These are phyloP conservation scores for Hylomyscus alleni DNA, from an alignment of 2,797 vertebrate species.

Conservation along the genomic window DNA sequence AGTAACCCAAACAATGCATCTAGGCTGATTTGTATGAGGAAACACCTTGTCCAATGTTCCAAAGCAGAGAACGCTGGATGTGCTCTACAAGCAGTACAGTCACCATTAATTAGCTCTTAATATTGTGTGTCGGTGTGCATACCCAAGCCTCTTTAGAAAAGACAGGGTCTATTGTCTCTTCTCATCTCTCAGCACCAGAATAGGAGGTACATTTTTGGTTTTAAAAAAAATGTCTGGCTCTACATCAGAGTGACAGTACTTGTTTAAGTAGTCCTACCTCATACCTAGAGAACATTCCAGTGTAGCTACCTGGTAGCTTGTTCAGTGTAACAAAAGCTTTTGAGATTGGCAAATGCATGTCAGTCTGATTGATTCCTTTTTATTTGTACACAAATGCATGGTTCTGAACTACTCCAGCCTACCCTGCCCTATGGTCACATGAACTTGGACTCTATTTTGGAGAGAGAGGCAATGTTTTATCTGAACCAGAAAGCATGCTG, in stretches of 20 bases:
- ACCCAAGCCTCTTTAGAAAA: slow-evolving; percentile 20
- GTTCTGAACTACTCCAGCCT: neutral
- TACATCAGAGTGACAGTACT: neutral
- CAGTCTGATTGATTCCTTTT: slow-evolving; percentile 41
- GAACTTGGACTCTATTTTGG: slow-evolving; percentile 71
- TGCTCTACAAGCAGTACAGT: slow-evolving; percentile 38
- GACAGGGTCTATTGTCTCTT: neutral
- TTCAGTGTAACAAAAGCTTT: neutral
- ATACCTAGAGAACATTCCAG: neutral
- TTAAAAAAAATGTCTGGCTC: neutral
- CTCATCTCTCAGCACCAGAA: neutral
- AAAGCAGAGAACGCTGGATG: neutral
- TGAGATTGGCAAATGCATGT: neutral
- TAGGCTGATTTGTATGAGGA: neutral
- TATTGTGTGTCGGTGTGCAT: neutral
- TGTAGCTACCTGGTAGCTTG: neutral
- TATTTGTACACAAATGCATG: slow-evolving; percentile 37
- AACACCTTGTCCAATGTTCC: neutral
- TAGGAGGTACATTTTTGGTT: neutral
- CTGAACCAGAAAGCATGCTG: slow-evolving; percentile 78
- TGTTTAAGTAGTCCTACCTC: neutral
- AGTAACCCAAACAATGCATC: neutral
- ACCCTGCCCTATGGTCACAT: slow-evolving; percentile 13
- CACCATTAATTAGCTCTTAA: slow-evolving; percentile 28
- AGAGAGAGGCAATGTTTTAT: slow-evolving; percentile 76